Conservation (phyloP, 2,888 invertebrate genomes). For the Malthinus seriepunctatus region DNA sequence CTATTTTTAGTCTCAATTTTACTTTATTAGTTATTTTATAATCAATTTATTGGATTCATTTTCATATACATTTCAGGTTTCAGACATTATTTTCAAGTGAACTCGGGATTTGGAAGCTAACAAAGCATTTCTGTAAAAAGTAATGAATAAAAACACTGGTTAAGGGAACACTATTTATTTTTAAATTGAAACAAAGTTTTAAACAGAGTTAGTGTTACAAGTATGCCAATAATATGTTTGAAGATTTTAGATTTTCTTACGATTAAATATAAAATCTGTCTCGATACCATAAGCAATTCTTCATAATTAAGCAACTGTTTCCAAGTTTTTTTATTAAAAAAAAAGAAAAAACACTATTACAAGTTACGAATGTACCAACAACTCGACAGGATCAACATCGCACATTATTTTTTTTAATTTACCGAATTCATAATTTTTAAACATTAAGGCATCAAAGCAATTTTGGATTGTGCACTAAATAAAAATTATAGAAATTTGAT, state of each 20-base stretch:
- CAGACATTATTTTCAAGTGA: too few species aligned
- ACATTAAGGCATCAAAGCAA: background rate
- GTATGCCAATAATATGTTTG: conserved; percentile 47
- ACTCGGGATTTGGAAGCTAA: too few species aligned
- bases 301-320: conserved; percentile 26
- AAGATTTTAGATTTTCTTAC: conserved; percentile 32
- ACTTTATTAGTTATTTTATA: too few species aligned
- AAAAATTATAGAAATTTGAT: conserved; percentile 1
- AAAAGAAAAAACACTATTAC: background rate
- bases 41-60: too few species aligned
- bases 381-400: conserved; percentile 13
- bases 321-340: background rate
- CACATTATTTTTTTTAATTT: background rate
- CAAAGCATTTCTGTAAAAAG: too few species aligned
- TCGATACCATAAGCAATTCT: conserved; percentile 27
- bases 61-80: too few species aligned
- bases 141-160: background rate
- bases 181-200: conserved; percentile 51
- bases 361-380: background rate
- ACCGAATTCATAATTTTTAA: background rate
- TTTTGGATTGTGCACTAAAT: background rate
- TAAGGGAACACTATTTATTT: conserved; percentile 58
- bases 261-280: conserved; percentile 35
- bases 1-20: too few species aligned
- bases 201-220: conserved; percentile 47